phyloP scores from a whole-genome alignment of 2,888 invertebrate species.

The Crossocerus cetratus region DNA sequence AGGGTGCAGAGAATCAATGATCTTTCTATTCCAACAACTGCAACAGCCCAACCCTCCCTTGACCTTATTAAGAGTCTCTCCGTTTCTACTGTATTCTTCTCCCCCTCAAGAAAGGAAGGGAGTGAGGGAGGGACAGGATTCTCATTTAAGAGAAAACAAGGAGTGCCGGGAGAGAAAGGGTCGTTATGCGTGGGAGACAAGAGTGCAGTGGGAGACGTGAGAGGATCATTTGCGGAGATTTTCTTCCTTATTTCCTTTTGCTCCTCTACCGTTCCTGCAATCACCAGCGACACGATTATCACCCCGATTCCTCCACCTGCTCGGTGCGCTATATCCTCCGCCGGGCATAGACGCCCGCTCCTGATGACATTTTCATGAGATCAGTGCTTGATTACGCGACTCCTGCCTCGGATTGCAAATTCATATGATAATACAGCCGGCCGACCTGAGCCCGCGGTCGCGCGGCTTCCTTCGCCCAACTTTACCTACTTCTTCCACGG shows the following conservation, averaged over 20 bases:
- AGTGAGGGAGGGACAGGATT: background rate
- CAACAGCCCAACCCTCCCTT: conserved; percentile 47
- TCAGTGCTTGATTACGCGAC: conserved; percentile 51
- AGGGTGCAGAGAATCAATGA: conserved; percentile 34
- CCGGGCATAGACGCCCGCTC: conserved; percentile 4
- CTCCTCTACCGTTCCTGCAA: background rate
- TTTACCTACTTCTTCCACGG: conserved; percentile 32
- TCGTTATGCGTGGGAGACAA: too few relatives aligned
- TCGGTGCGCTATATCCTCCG: conserved; percentile 7
- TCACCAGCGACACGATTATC: conserved; percentile 22
- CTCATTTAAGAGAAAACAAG: too few relatives aligned
- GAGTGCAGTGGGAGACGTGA: background rate
- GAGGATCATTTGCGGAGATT: conserved; percentile 18
- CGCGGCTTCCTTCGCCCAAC: conserved; percentile 27
- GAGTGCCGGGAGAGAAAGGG: too few relatives aligned
- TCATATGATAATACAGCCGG: conserved; percentile 53
- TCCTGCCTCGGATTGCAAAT: conserved; percentile 54
- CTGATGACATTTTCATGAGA: conserved; percentile 57
- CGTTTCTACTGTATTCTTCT: conserved; percentile 37
- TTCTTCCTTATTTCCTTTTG: conserved; percentile 7
- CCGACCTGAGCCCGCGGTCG: conserved; percentile 26
- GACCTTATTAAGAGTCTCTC: conserved; percentile 54
- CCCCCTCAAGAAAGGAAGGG: conserved; percentile 5
- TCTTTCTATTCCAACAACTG: conserved; percentile 55
- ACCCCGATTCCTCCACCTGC: conserved; percentile 19